phyloP scores from a whole-genome alignment of 2,113 vertebrate species.

The Macquaria ambigua region DNA sequence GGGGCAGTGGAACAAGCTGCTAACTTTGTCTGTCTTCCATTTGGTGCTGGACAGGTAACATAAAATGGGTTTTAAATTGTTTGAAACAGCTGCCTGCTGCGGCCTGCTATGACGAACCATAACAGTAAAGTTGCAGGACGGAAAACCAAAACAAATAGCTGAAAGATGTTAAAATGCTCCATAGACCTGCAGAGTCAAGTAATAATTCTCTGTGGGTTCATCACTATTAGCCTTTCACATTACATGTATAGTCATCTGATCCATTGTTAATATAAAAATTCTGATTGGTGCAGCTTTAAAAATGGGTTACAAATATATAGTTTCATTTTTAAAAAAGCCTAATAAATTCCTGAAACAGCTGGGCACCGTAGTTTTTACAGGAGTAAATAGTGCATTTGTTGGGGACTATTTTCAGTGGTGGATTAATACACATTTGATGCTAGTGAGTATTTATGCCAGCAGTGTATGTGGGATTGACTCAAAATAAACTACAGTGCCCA shows the following conservation, averaged over 20 bases:
- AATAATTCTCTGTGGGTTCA: background rate
- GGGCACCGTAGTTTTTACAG: too few relatives aligned
- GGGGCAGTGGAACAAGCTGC: too few relatives aligned
- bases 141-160: background rate
- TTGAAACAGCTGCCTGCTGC: background rate
- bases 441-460: background rate
- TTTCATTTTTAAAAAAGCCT: too few relatives aligned
- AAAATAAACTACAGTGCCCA: background rate
- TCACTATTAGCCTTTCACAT: too few relatives aligned
- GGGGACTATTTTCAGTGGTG: background rate
- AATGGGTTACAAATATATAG: too few relatives aligned
- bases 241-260: too few relatives aligned
- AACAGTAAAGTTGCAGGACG: background rate
- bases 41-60: background rate
- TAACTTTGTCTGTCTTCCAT: background rate
- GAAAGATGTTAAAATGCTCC: background rate
- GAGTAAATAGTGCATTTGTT: background rate
- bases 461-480: background rate
- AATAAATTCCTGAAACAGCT: too few relatives aligned
- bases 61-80: background rate
- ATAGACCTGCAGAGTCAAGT: background rate
- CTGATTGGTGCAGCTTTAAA: too few relatives aligned
- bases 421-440: background rate
- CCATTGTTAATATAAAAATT: too few relatives aligned
- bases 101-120: background rate